A percentile compares a stretch with the other conserved stretches of the same genome.
Evolutionary conservation across 2,113 vertebrate genomes (phyloP).

Genomic region (Boulengeromyrus knoepffleri): DNA sequence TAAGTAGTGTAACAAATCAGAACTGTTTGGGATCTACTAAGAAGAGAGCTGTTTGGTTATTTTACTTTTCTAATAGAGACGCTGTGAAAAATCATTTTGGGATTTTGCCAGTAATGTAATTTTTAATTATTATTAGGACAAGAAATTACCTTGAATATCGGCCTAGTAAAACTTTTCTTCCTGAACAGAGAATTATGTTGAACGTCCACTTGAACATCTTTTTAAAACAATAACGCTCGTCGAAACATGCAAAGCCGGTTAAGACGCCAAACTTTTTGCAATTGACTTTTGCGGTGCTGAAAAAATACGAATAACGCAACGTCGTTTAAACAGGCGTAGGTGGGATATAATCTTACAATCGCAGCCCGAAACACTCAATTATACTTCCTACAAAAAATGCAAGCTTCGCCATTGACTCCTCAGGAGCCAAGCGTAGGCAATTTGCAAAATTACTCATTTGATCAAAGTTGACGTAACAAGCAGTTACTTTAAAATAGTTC

Average conservation of each 20-base stretch:
- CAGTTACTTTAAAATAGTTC: conserved; percentile 1
- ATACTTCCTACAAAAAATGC: background rate
- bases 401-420: conserved; percentile 2
- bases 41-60: background rate
- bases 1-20: background rate
- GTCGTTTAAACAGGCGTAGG: background rate
- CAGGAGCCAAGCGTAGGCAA: background rate
- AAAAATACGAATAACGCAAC: conserved; percentile 10
- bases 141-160: background rate
- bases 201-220: background rate
- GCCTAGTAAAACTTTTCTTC: background rate
- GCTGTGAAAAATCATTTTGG: background rate
- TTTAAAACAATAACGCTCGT: background rate
- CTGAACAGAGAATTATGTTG: background rate
- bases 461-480: conserved; percentile 11
- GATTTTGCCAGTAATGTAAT: background rate
- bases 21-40: background rate
- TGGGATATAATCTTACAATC: conserved; percentile 1
- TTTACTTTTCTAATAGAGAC: background rate
- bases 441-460: background rate
- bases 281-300: background rate
- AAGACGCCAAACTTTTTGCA: background rate
- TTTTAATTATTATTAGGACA: background rate
- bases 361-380: conserved; percentile 4
- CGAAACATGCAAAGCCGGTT: background rate